Evolutionary conservation across 2,797 vertebrate genomes (phyloP).

Genomic region (Sebastes itinus): DNA sequence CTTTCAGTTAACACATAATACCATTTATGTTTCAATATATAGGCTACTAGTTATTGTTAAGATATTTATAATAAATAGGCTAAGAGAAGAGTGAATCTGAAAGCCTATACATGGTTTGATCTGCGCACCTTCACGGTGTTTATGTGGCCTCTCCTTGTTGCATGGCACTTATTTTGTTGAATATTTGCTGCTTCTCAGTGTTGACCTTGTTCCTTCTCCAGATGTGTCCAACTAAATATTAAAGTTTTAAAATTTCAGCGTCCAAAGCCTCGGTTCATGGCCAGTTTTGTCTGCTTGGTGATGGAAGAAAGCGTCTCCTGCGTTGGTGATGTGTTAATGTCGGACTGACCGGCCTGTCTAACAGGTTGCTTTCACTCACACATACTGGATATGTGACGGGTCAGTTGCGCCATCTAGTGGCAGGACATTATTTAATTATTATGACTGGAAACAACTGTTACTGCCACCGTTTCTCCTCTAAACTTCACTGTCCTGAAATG

Average conservation of each 20-base stretch:
- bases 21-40: neutral
- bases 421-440: neutral
- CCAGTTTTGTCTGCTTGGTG: neutral
- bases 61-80: neutral
- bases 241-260: neutral
- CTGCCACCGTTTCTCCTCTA: neutral
- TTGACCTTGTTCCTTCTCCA: neutral
- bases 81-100: neutral
- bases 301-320: neutral
- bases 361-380: neutral
- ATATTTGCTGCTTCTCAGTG: neutral
- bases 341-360: neutral
- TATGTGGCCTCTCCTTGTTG: neutral
- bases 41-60: neutral
- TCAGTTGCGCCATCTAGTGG: constrained; percentile 62
- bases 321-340: neutral
- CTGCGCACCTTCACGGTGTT: neutral
- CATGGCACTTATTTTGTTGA: neutral
- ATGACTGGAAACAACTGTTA: neutral
- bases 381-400: neutral
- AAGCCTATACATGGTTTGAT: neutral
- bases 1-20: neutral
- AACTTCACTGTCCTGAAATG: neutral
- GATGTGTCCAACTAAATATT: neutral
- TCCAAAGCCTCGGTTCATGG: neutral